Base-by-base conservation (phyloP, 2,888 invertebrate genomes). In the Nomada fucata region DNA sequence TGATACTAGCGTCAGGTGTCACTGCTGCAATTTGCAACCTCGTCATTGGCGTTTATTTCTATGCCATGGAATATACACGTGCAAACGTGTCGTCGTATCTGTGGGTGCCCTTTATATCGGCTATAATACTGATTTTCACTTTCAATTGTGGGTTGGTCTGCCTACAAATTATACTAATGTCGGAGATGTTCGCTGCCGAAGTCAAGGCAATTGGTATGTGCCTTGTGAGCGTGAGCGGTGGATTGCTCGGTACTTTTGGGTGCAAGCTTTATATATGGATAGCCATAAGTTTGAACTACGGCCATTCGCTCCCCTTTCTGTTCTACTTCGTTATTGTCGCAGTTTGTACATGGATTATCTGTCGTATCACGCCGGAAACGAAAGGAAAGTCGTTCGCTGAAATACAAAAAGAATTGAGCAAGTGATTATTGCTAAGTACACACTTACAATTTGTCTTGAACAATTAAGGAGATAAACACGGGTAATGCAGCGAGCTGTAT, bases 1-100 rank as follows among this genome's bases (percentile, higher is more conserved):
- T 95, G 23, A 91, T 95, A 2, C 87, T 94, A 3, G 77, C 91
- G n/a, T 94, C 94, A 9, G 91, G 90, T 5, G 2, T 86, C 1
- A 23, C 63, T 4, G 81, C 85, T 1, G 87, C 88, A 0, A 10
- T 88, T 3, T 89, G 89, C 5, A 85, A 90, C 50, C 74, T 90
- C 20, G 59, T 82, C 5, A 90, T 91, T 23, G 89, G 88, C 5
- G 15, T 50, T 4, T 90, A 88, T 76, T 90, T 92, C 50, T 89
- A 85, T 65, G 67, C 70, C 0, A 86, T 86, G 65, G 89, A 91
- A n/a, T 90, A 90, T 55, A 55, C 82, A 23, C 10, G 63, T 7
- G 0, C 55, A 2, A 82, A 91, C 47, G 79, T 90, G 18, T 55
- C 69, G 2, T 15, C 44, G 5, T 89, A 89, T 61, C 82, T 86